Evolutionary conservation across 2,888 invertebrate genomes (phyloP).

Genomic region (Dryadula phaetusa): DNA sequence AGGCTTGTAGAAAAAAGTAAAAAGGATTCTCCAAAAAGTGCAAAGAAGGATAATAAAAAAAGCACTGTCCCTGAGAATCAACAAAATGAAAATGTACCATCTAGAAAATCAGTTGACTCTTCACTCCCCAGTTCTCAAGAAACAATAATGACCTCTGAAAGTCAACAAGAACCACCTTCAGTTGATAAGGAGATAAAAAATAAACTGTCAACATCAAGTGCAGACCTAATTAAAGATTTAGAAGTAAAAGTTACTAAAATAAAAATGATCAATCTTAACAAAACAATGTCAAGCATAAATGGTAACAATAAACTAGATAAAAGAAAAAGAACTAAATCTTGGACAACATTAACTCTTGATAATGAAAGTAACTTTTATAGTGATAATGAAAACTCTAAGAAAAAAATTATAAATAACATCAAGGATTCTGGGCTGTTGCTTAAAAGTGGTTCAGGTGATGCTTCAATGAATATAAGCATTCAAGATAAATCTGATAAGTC

Average conservation of each 20-base stretch:
- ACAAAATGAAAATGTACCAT: constrained; percentile 9
- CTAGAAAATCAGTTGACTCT: constrained; percentile 15
- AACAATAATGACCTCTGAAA: background rate
- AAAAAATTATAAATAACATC: constrained; percentile 47
- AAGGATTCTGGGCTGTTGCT: constrained; percentile 33
- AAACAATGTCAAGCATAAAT: constrained; percentile 58
- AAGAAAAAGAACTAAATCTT: constrained; percentile 68
- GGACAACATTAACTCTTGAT: constrained; percentile 54
- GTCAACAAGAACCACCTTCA: constrained; percentile 19
- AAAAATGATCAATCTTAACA: constrained; percentile 54
- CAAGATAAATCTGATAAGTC: constrained; percentile 33
- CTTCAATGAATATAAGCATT: constrained; percentile 29
- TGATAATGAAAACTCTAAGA: constrained; percentile 61
- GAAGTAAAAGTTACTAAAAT: constrained; percentile 50
- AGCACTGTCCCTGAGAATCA: background rate
- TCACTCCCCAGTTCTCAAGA: background rate
- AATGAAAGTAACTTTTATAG: constrained; percentile 57
- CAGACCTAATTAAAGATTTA: constrained; percentile 56
- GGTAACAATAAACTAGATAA: constrained; percentile 45
- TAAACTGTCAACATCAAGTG: constrained; percentile 52
- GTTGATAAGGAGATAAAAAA: constrained; percentile 9
- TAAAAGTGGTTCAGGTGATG: constrained; percentile 44
- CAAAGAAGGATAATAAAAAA: constrained; percentile 1
- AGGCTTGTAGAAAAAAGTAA: constrained; percentile 52
- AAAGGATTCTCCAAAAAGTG: constrained; percentile 2